These are phyloP conservation scores for Temnothorax unifasciatus DNA, from an alignment of 2,888 invertebrate genomes.

Conservation along the genomic window DNA sequence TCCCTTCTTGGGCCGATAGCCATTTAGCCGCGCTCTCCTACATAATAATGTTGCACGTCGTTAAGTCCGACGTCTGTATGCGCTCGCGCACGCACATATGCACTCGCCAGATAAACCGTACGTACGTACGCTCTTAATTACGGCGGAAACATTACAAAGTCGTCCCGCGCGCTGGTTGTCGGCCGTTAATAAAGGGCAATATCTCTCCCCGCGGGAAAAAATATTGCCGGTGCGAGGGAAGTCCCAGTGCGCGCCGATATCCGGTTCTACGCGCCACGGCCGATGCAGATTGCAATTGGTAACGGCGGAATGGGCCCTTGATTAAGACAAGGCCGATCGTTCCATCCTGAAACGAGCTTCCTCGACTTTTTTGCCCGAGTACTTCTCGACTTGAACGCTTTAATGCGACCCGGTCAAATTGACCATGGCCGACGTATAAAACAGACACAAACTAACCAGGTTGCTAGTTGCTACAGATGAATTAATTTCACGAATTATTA, in stretches of 20 bases:
- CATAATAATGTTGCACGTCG: slow-evolving; percentile 73
- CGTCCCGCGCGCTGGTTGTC: slow-evolving; percentile 36
- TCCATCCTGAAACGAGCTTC: slow-evolving; percentile 12
- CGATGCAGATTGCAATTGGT: slow-evolving; percentile 52
- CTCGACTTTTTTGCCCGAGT: slow-evolving; percentile 13
- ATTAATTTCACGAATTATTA: slow-evolving; percentile 26
- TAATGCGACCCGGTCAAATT: slow-evolving; percentile 12
- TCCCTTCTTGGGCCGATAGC: slow-evolving; percentile 57
- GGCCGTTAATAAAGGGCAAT: slow-evolving; percentile 58
- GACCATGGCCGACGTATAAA: slow-evolving; percentile 9
- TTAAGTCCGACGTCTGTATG: slow-evolving; percentile 62
- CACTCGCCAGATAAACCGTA: slow-evolving; percentile 61
- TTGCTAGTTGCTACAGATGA: not conserved
- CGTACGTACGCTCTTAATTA: slow-evolving; percentile 64
- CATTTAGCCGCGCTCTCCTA: slow-evolving; percentile 60
- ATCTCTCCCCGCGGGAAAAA: slow-evolving; percentile 49
- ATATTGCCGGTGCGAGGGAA: slow-evolving; percentile 41
- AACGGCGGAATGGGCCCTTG: slow-evolving; percentile 23
- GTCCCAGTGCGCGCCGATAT: slow-evolving; percentile 33
- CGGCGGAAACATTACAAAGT: slow-evolving; percentile 59
- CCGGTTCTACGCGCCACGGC: slow-evolving; percentile 48
- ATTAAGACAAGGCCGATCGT: slow-evolving; percentile 35
- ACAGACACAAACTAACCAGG: not conserved
- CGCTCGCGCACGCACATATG: slow-evolving; percentile 29
- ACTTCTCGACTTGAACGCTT: not conserved